Conservation (phyloP, 2,113 vertebrate genomes). For the Poeciliopsis retropinna region DNA sequence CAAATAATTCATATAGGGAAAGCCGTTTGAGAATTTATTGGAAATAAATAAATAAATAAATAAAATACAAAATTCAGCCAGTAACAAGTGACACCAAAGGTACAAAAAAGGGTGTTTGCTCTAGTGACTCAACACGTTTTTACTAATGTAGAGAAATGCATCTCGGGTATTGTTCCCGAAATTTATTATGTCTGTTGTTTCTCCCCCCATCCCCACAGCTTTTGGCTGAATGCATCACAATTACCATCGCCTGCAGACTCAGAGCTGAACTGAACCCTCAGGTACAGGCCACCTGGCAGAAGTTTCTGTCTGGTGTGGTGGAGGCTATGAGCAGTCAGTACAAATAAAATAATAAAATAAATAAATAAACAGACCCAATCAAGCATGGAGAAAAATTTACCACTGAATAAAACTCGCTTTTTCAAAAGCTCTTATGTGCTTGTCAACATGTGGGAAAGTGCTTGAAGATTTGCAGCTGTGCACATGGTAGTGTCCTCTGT, state of each 20-base stretch:
- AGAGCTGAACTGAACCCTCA: constrained; percentile 20
- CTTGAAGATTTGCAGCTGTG: neutral
- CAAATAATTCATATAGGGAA: neutral
- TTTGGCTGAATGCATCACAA: constrained; percentile 47
- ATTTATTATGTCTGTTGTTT: neutral
- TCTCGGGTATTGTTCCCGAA: no score
- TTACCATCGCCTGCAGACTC: constrained; percentile 39
- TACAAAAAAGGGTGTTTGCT: neutral
- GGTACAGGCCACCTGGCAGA: constrained; percentile 40
- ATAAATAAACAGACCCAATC: neutral
- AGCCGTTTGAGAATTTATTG: no score
- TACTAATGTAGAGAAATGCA: neutral
- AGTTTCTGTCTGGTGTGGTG: constrained; percentile 41
- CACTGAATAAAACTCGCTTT: neutral
- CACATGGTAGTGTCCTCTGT: no score
- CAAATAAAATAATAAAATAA: neutral
- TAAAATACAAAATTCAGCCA: no score
- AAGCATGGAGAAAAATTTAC: no score
- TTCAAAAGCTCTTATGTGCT: neutral
- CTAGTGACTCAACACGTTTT: neutral
- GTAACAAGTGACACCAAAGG: neutral
- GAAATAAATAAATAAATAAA: no score
- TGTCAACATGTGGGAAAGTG: neutral
- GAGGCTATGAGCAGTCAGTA: constrained; percentile 39
- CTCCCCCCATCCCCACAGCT: constrained; percentile 6